Evolutionary conservation across 2,888 invertebrate genomes (phyloP), one percentile per base, ranked within the genome.

Genomic region (Pseudanteris insignis): DNA sequence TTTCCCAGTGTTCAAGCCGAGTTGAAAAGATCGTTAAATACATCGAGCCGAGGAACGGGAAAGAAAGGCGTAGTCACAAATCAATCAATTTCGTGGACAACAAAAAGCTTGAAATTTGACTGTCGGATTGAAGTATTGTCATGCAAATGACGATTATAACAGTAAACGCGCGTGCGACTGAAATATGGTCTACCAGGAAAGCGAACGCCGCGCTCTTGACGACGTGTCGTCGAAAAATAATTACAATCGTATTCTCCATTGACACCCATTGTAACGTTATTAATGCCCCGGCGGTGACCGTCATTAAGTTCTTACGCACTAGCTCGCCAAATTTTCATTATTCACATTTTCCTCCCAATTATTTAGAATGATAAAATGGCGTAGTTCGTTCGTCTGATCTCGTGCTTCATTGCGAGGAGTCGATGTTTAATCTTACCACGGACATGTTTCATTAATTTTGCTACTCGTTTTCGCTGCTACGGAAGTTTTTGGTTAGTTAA

Each of bases 71-170:
- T n/a, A 24, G 15, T 43, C 43, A 43, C 36, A 30, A 58, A 51
- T 51, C 50, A 46, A 32, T 57, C 55, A 21, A 9, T 29, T 33
- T 46, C 14, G 32, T 21, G 10, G 18, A 18, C 9, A 32, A 30
- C 46, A 53, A 47, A 53, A 53, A 47, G 34, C 25, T 10, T 41
- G 9, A 25, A 53, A 40, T 47, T 43, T 47, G 41, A 51, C 46
- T 37, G 21, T 38, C 47, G 21, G 51, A 59, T 59, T 53, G 59
- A 53, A 51, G 46, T 8, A 59, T 53, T 53, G 59, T 59, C 41
- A 59, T 59, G 59, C 46, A 59, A 59, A 59, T 51, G 51, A 33
- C 28, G 32, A 59, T 53, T 36, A 53, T 53, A 53, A 53, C 47
- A 41, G 59, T 59, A 50, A 38, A 50, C 26, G 30, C 44, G 44